These are phyloP conservation scores for Branchipolynoe longqiensis DNA, from an alignment of 2,888 invertebrate genomes.

Conservation along the genomic window DNA sequence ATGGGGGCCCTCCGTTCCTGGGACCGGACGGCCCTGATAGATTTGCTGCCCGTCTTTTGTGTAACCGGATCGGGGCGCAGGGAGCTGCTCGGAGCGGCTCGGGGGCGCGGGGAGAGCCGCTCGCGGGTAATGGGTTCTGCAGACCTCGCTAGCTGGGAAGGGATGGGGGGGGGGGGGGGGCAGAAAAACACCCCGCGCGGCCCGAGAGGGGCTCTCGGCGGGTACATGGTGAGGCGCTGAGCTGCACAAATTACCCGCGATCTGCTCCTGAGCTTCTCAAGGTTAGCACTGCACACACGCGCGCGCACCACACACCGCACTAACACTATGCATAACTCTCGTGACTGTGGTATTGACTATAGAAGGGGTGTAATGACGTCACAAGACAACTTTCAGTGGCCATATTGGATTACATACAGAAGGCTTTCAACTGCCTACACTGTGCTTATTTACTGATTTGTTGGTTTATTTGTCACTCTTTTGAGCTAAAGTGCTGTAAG, in stretches of 20 bases:
- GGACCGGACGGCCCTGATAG: background rate
- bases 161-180: background rate
- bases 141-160: background rate
- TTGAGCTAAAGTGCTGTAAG: too few species aligned
- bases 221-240: slow-evolving; percentile 11
- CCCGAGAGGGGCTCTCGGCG: background rate
- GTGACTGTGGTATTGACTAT: too few species aligned
- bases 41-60: slow-evolving; percentile 24
- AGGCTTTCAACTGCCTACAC: too few species aligned
- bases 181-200: slow-evolving; percentile 22
- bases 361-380: too few species aligned
- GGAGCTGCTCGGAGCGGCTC: background rate
- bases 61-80: slow-evolving; percentile 28
- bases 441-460: too few species aligned
- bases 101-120: background rate
- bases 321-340: too few species aligned
- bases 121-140: slow-evolving; percentile 4
- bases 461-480: too few species aligned
- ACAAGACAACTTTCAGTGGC: too few species aligned
- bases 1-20: background rate
- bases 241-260: slow-evolving; percentile 14
- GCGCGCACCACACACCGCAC: too few species aligned
- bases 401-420: too few species aligned
- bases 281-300: too few species aligned
- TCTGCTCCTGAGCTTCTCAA: too few species aligned